Conservation (phyloP, 2,113 vertebrate genomes). For the Coracopsis vasa region DNA sequence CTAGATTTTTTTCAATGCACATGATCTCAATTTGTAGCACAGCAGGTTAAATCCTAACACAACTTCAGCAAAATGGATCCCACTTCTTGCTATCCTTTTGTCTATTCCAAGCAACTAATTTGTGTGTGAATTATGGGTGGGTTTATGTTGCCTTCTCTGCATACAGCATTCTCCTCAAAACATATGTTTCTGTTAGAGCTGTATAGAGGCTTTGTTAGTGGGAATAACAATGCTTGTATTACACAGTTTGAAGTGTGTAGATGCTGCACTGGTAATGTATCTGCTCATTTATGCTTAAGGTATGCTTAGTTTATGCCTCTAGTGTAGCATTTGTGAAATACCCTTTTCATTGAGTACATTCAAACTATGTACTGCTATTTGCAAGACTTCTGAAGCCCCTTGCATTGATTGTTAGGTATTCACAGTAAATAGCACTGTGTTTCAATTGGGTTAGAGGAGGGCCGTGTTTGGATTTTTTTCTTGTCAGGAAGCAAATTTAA, state of each 20-base stretch:
- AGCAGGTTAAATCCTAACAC: not conserved
- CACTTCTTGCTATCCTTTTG: not conserved
- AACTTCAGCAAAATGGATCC: not conserved
- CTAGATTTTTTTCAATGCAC: not conserved
- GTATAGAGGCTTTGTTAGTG: not conserved
- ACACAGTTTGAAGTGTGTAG: not conserved
- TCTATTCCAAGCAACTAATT: not conserved
- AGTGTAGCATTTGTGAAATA: not conserved
- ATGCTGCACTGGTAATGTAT: not conserved
- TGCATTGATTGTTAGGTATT: rapidly evolving
- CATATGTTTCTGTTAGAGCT: not conserved
- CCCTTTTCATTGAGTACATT: not conserved
- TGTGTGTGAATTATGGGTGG: not conserved
- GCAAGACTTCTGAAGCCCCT: not conserved
- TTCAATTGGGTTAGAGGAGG: not conserved
- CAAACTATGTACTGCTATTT: not conserved
- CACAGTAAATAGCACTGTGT: not conserved
- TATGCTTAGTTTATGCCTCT: not conserved
- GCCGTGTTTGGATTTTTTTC: not conserved
- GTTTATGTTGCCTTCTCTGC: not conserved
- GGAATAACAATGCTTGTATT: not conserved
- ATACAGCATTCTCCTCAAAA: not conserved
- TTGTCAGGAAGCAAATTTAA: not conserved
- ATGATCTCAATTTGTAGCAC: not conserved
- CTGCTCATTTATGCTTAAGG: not conserved